These are phyloP conservation scores for Opisthograptis luteolata DNA, from an alignment of 2,888 invertebrate species.

Conservation along the genomic window DNA sequence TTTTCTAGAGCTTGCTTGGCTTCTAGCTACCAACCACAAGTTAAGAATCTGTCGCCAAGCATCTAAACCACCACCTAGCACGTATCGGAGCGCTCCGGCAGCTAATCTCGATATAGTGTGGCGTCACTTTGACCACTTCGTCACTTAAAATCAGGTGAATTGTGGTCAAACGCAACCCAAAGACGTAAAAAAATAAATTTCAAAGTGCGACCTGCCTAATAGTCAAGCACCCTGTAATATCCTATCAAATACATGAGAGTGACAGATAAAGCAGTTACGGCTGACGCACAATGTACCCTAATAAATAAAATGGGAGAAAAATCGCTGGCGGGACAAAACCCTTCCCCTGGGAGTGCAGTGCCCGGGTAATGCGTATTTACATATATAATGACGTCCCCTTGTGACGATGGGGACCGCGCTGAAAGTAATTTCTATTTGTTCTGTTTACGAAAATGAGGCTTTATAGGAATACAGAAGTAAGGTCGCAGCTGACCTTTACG, in stretches of 20 bases:
- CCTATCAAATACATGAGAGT: constrained; percentile 23
- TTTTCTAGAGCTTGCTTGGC: too few relatives aligned
- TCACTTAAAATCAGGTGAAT: too few relatives aligned
- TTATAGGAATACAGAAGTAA: constrained; percentile 31
- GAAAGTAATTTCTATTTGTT: constrained; percentile 40
- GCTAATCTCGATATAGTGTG: too few relatives aligned
- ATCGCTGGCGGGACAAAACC: constrained; percentile 53
- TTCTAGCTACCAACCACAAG: too few relatives aligned
- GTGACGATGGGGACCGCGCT: constrained; percentile 39
- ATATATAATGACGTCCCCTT: constrained; percentile 55
- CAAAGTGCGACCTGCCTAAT: too few relatives aligned
- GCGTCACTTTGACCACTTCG: too few relatives aligned
- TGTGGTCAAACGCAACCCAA: too few relatives aligned
- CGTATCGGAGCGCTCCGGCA: too few relatives aligned
- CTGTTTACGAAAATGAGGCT: constrained; percentile 35
- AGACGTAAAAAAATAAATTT: too few relatives aligned
- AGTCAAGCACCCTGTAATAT: constrained; percentile 6
- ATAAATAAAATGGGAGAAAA: constrained; percentile 61
- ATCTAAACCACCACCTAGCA: too few relatives aligned
- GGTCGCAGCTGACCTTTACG: constrained; percentile 31
- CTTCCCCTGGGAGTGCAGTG: constrained; percentile 48
- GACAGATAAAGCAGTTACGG: constrained; percentile 33
- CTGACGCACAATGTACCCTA: constrained; percentile 45
- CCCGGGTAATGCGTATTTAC: constrained; percentile 52
- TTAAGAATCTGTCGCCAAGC: too few relatives aligned